Base-by-base conservation (phyloP, 2,797 vertebrate species). In the Pipistrellus pipistrellus region DNA sequence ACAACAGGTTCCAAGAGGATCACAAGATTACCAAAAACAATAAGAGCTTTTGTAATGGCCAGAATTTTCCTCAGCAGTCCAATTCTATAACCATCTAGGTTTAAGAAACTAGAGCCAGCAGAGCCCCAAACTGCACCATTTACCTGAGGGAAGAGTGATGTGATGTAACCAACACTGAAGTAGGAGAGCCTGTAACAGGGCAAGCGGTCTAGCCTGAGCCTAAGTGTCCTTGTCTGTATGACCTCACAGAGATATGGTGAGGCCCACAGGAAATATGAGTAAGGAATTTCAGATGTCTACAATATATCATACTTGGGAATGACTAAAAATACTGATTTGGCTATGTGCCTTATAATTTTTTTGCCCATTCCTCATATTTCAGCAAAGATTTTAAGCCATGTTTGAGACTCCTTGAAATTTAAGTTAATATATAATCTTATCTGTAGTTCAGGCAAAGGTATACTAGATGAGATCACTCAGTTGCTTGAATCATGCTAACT, bases 1-100 rank as follows among this genome's bases (percentile, higher is more conserved):
- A 73, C 6, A 95, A 93, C 21, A 91, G 46, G 20, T 90, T 72
- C 27, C 7, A 94, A 94, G 18, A 91, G 46, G 17, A 92, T 72
- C 27, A 53, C 71, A 62, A 90, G 53, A 87, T 69, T 91, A 81
- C 20, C 7, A 85, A 86, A 71, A 55, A 48, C 21, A 77, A 59
- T 38, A 9, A 51, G 8, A 66, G 4, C 30, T 53, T 41, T 92
- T 51, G 12, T 44, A n/a, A 90, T 10, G 25, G n/a, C 35, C 48
- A 80, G 59, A 57, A 35, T 69, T 81, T 14, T 59, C 80, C 53
- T 82, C 15, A 69, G 30, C 15, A 13, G 20, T 91, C 13, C 48
- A 85, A 38, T 83, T 91, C 57, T 85, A 3, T 35, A 68, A 80
- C 62, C 12, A 80, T 23, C 6, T 81, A 46, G 14, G 4, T 88